These are phyloP conservation scores for Melitaea athalia DNA, from an alignment of 2,888 invertebrate genomes.

Conservation along the genomic window DNA sequence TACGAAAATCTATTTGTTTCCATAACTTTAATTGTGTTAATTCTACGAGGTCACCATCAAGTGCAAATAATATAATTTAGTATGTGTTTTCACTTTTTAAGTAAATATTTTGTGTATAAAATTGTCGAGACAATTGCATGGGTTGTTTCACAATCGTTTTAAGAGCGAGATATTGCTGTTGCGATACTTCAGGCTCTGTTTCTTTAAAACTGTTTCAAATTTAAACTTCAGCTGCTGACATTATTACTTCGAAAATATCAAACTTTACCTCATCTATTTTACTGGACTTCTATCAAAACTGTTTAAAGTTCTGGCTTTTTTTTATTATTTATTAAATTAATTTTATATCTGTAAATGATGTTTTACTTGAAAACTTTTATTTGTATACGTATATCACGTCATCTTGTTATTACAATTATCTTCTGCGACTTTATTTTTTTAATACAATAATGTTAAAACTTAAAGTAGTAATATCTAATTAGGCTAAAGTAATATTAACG, in stretches of 20 bases:
- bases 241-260: constrained; percentile 2
- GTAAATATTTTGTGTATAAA: too few relatives aligned
- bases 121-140: too few relatives aligned
- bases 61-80: too few relatives aligned
- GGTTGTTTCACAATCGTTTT: neutral
- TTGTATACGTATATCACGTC: too few relatives aligned
- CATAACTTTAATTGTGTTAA: too few relatives aligned
- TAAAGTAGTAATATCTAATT: too few relatives aligned
- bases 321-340: neutral
- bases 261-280: neutral
- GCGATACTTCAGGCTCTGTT: constrained; percentile 1
- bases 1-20: too few relatives aligned
- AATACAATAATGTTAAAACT: too few relatives aligned
- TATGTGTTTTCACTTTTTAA: too few relatives aligned
- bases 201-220: constrained; percentile 8
- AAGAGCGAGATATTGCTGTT: neutral
- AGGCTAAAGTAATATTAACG: too few relatives aligned
- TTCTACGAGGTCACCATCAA: too few relatives aligned
- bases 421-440: neutral
- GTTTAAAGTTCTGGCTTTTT: neutral
- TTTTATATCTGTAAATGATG: neutral
- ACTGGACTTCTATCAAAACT: neutral
- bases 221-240: constrained; percentile 8
- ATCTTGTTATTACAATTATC: neutral
- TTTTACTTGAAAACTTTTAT: too few relatives aligned